A percentile compares a stretch with the other conserved stretches of the same genome.
Evolutionary conservation across 2,113 vertebrate species (phyloP).

Genomic region (Hippocampus abdominalis): DNA sequence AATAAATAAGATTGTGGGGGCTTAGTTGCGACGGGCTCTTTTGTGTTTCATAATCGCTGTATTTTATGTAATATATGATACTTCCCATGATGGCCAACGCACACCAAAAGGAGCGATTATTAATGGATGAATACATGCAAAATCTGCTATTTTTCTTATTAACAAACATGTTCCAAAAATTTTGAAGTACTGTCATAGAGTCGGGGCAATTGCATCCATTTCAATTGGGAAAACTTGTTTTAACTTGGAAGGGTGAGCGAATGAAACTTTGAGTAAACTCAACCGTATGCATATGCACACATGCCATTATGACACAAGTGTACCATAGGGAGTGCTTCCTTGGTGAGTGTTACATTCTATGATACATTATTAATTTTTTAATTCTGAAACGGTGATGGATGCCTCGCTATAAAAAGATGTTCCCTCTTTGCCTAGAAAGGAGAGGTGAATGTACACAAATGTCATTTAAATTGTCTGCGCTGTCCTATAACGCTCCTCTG

Average conservation of each 20-base stretch:
- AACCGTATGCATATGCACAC: not conserved
- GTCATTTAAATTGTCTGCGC: conserved; percentile 20
- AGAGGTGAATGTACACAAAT: conserved; percentile 40
- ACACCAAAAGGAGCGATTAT: too few species aligned
- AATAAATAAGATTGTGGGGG: too few species aligned
- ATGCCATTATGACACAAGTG: not conserved
- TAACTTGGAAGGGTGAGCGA: not conserved
- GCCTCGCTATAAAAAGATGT: conserved; percentile 37
- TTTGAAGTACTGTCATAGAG: not conserved
- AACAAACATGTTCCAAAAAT: too few species aligned
- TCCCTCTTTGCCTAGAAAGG: conserved; percentile 15
- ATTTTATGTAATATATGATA: too few species aligned
- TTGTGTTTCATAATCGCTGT: too few species aligned
- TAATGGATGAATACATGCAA: too few species aligned
- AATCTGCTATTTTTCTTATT: too few species aligned
- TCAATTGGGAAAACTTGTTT: not conserved
- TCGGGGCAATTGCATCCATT: not conserved
- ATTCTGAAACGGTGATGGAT: conserved; percentile 48
- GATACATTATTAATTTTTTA: conserved; percentile 46
- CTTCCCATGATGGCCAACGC: too few species aligned
- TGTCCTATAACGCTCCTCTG: conserved; percentile 13
- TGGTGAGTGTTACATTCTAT: not conserved
- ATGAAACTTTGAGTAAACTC: not conserved
- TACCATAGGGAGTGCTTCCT: not conserved
- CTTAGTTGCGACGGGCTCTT: too few species aligned